A percentile compares a stretch with the other conserved stretches of the same genome.
Conservation (phyloP, 1,140 invertebrate species). For the Drosophila pectinifera region DNA sequence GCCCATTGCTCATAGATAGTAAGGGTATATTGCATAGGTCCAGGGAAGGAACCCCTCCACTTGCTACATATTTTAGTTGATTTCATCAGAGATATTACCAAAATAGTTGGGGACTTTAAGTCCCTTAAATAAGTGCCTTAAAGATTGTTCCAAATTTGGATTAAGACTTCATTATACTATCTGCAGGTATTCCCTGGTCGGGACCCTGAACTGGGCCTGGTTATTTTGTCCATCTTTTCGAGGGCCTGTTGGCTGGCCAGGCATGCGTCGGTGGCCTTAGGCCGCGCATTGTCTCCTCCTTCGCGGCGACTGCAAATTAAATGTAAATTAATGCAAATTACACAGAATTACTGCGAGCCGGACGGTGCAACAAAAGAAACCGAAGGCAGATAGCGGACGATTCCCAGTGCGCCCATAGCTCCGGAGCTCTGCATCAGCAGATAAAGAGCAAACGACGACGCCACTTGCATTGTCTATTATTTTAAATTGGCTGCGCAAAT, state of each 20-base stretch:
- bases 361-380: constrained; percentile 58
- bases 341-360: constrained; percentile 64
- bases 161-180: not conserved
- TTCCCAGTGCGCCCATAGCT: constrained; percentile 31
- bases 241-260: constrained; percentile 41
- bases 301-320: constrained; percentile 60
- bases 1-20: not conserved
- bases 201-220: not conserved
- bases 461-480: constrained; percentile 75
- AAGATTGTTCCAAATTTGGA: not conserved
- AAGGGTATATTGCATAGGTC: not conserved
- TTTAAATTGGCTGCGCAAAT: constrained; percentile 80
- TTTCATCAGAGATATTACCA: not conserved
- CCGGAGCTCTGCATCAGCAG: constrained; percentile 60
- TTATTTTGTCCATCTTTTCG: constrained; percentile 11
- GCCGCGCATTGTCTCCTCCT: constrained; percentile 43
- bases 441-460: constrained; percentile 63
- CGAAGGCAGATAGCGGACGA: constrained; percentile 16
- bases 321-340: constrained; percentile 83
- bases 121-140: no score
- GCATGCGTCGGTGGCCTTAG: constrained; percentile 58
- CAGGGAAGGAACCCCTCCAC: no score
- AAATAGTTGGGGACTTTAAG: not conserved
- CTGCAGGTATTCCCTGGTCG: not conserved
- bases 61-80: no score